Evolutionary conservation across 2,888 invertebrate species (phyloP).

Genomic region (Tholera decimalis): DNA sequence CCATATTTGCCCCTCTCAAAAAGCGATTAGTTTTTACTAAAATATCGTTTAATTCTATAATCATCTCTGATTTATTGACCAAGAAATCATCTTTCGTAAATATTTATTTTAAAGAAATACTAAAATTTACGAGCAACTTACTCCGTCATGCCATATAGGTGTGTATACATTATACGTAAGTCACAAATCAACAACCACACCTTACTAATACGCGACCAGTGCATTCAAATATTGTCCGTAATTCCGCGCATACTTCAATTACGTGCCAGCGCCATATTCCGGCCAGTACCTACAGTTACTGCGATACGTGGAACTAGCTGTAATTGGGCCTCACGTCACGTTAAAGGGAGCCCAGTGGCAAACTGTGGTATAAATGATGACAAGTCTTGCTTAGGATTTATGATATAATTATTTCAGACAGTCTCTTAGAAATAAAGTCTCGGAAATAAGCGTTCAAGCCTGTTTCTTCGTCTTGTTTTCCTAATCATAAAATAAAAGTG

Average conservation of each 20-base stretch:
- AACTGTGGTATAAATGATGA: background rate
- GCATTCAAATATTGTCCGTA: constrained; percentile 30
- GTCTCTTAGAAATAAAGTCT: background rate
- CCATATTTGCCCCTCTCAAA: background rate
- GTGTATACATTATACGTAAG: too few relatives aligned
- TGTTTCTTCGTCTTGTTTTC: background rate
- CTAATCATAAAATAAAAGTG: background rate
- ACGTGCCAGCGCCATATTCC: constrained; percentile 26
- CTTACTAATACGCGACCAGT: constrained; percentile 47
- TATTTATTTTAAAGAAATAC: background rate
- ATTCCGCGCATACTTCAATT: constrained; percentile 45
- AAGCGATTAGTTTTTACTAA: constrained; percentile 8
- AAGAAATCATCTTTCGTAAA: constrained; percentile 9
- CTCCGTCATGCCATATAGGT: constrained; percentile 13
- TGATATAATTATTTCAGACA: background rate
- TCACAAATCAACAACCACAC: constrained; percentile 48
- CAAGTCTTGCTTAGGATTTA: background rate
- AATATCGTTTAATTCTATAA: background rate
- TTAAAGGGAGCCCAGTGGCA: constrained; percentile 18
- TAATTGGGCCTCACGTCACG: constrained; percentile 31
- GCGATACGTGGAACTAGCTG: constrained; percentile 20
- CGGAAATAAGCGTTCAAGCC: too few relatives aligned
- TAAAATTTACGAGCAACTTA: background rate
- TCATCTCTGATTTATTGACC: constrained; percentile 13
- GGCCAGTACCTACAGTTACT: background rate